Base-by-base conservation (phyloP, 2,888 invertebrate species). In the Gymnocheta viridis region DNA sequence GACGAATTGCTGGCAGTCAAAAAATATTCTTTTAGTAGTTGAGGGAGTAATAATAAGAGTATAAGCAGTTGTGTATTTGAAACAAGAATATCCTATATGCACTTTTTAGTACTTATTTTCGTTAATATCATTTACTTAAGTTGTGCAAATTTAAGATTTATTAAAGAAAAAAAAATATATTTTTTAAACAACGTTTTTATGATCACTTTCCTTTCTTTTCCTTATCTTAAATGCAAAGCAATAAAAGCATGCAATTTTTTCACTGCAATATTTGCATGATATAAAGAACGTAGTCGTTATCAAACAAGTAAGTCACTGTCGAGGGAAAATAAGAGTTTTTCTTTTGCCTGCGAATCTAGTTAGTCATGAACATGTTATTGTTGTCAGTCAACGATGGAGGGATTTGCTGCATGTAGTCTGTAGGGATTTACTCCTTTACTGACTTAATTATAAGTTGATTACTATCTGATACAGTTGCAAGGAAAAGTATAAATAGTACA, bases 311-410 rank as follows among this genome's bases (percentile, higher is more conserved):
- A 73, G 2, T 17, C 17, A 32, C n/a, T 72, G 44, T 58, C 44
- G 9, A 19, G 49, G 24, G 66, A 49, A n/a, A 29, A 44, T 12
- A 72, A 58, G 47, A 56, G 19, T 44, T 58, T 72, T 72, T 3
- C 4, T 32, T 47, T 32, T 72, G 22, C 32, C 1, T 51, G 14
- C 14, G 12, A 32, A 19, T 17, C 29, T 9, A 0, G 14, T 3
- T 32, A 6, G 32, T 22, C 49, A 10, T 35, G 2, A 47, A 17
- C 9, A 7, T 47, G 4, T 19, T 24, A 24, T 12, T 51, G 14
- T 51, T 51, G 24, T 17, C 19, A 29, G 32, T 47, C 29, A 58
- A 47, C n/a, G 32, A 58, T 32, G 24, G n/a, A 29, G 47, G 32
- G 17, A 60, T 49, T 60, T 73, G 60, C 17, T 29, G 32, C 27